Conservation (phyloP, 1,140 invertebrate genomes). For the Melitaea cinxia region DNA sequence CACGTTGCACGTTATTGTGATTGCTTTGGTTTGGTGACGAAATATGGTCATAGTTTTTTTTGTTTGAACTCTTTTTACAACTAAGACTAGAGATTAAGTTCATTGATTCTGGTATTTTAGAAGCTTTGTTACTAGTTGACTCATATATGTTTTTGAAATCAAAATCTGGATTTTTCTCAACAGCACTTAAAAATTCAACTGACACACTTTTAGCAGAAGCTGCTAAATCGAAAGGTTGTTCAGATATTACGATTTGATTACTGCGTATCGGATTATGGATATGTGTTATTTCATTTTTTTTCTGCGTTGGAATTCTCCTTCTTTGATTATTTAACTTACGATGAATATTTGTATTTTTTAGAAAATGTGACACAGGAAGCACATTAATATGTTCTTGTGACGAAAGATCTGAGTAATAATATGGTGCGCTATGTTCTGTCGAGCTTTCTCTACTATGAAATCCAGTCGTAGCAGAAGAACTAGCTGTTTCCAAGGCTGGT, state of each 20-base stretch:
- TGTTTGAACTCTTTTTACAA: conserved; percentile 75
- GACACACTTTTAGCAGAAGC: conserved; percentile 85
- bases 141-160: conserved; percentile 90
- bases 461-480: conserved; percentile 61
- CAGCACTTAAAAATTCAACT: conserved; percentile 85
- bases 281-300: conserved; percentile 88
- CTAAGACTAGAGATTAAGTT: conserved; percentile 75
- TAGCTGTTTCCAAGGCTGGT: conserved; percentile 55
- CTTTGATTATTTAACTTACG: conserved; percentile 87
- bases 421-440: conserved; percentile 86
- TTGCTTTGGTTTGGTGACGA: conserved; percentile 50
- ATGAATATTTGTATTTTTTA: conserved; percentile 79
- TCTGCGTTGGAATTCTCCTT: conserved; percentile 78
- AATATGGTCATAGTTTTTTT: conserved; percentile 47
- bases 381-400: conserved; percentile 80
- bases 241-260: conserved; percentile 62
- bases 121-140: conserved; percentile 84
- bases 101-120: conserved; percentile 82
- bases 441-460: conserved; percentile 81
- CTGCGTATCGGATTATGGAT: conserved; percentile 89
- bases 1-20: conserved; percentile 45
- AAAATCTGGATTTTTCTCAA: conserved; percentile 86
- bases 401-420: conserved; percentile 93
- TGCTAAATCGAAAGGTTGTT: conserved; percentile 82
- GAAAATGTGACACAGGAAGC: conserved; percentile 67